Conservation (phyloP, 2,888 invertebrate species). For the Sarcophaga rosellei region DNA sequence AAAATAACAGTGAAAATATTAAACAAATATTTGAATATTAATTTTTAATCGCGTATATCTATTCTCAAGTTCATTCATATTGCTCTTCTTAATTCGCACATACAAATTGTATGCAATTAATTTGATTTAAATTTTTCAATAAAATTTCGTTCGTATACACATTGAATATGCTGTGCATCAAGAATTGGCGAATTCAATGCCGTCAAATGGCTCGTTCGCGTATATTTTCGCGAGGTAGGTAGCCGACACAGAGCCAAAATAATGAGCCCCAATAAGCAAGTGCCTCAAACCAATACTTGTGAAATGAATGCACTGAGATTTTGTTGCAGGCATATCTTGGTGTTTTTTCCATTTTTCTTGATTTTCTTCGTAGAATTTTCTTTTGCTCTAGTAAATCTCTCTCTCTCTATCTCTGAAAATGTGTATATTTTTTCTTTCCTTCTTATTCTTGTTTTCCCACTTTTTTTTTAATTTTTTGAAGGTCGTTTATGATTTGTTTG, state of each 20-base stretch:
- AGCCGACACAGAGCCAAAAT: background rate
- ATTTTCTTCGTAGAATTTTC: background rate
- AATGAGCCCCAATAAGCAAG: conserved; percentile 17
- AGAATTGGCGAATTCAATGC: conserved; percentile 17
- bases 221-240: background rate
- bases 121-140: conserved; percentile 2
- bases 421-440: conserved; percentile 34
- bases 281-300: conserved; percentile 35
- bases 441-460: background rate
- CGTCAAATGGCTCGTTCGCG: background rate
- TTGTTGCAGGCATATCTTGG: conserved; percentile 3
- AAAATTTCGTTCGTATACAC: too few relatives aligned
- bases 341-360: conserved; percentile 21
- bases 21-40: conserved; percentile 27
- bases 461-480: conserved; percentile 43
- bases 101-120: conserved; percentile 36
- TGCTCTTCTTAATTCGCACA: background rate
- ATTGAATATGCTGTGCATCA: conserved; percentile 19
- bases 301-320: conserved; percentile 70
- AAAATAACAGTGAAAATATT: conserved; percentile 36
- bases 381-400: conserved; percentile 14
- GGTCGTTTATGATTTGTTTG: conserved; percentile 66
- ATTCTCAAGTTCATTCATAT: conserved; percentile 48
- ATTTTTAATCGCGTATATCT: conserved; percentile 8
- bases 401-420: conserved; percentile 49